These are phyloP conservation scores for Drosophila parvula DNA, from an alignment of 1,140 invertebrate genomes.

Conservation along the genomic window DNA sequence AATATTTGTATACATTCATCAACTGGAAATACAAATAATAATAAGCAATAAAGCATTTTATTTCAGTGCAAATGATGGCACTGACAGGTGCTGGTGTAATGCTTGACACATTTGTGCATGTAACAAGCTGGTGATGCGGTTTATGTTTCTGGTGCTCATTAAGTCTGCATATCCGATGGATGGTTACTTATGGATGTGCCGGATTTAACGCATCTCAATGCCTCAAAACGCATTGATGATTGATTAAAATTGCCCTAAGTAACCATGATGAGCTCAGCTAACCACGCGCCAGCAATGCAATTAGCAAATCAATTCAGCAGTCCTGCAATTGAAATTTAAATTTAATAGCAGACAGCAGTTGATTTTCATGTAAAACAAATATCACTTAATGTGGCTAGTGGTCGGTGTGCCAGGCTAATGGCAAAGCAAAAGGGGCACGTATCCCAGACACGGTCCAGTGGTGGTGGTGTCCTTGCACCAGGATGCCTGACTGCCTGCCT, in stretches of 20 bases:
- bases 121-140: conserved; percentile 46
- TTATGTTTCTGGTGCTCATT: conserved; percentile 60
- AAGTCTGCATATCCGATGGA: conserved; percentile 37
- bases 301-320: conserved; percentile 51
- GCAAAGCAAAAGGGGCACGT: conserved; percentile 74
- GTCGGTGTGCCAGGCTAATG: conserved; percentile 57
- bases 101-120: conserved; percentile 52
- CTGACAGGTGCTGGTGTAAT: conserved; percentile 37
- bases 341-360: conserved; percentile 57
- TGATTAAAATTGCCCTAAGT: conserved; percentile 71
- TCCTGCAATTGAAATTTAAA: conserved; percentile 66
- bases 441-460: conserved; percentile 3
- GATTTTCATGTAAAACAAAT: conserved; percentile 82
- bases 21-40: not conserved
- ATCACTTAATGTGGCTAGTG: conserved; percentile 73
- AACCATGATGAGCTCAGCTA: conserved; percentile 59
- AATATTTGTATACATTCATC: no score
- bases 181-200: conserved; percentile 46
- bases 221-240: conserved; percentile 47
- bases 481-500: conserved; percentile 16
- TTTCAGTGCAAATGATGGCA: conserved; percentile 5
- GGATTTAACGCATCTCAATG: conserved; percentile 49
- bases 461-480: conserved; percentile 25
- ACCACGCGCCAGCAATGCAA: conserved; percentile 61
- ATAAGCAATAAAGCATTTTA: not conserved